These are phyloP conservation scores for Penelope pileata DNA, from an alignment of 2,113 vertebrate genomes.

Conservation along the genomic window DNA sequence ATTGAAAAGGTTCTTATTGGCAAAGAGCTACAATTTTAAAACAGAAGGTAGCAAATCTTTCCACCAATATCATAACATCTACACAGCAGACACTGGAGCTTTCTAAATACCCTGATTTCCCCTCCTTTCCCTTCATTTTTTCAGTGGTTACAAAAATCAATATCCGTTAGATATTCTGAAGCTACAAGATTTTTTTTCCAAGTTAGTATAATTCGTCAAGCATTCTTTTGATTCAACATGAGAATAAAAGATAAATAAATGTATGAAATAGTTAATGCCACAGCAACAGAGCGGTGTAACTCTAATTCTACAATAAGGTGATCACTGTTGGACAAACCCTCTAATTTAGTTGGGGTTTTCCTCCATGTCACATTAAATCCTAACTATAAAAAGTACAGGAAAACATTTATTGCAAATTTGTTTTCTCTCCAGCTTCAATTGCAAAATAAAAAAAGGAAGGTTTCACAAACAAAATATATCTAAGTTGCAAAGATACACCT, in stretches of 20 bases:
- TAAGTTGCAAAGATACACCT: neutral
- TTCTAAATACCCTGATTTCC: neutral
- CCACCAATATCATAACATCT: neutral
- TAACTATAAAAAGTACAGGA: neutral
- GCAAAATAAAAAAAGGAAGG: neutral
- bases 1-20: neutral
- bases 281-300: neutral
- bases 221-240: neutral
- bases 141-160: neutral
- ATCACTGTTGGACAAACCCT: neutral
- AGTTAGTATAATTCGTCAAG: neutral
- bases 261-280: neutral
- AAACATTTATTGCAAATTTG: neutral
- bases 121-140: neutral
- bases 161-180: neutral
- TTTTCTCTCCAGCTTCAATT: neutral
- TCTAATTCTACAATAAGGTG: constrained; percentile 46
- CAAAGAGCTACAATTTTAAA: neutral
- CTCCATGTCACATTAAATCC: neutral
- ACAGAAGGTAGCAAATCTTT: neutral
- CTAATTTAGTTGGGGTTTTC: neutral
- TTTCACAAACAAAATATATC: neutral
- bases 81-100: neutral
- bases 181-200: neutral
- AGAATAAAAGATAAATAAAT: neutral